Conservation (phyloP, 2,888 invertebrate species). For the Arctia plantaginis region DNA sequence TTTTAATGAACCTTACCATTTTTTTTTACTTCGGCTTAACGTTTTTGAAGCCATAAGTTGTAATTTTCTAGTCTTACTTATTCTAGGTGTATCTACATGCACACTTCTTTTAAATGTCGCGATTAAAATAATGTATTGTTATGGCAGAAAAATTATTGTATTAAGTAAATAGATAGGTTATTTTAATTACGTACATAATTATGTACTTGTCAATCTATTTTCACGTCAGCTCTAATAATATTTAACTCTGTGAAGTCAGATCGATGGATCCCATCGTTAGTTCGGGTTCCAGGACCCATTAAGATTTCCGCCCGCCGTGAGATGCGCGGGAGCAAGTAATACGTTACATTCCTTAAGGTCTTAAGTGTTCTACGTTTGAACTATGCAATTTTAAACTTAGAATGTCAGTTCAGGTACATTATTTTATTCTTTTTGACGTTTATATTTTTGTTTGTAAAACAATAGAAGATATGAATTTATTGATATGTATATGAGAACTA, state of each 20-base stretch:
- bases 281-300: conserved; percentile 84
- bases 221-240: conserved; percentile 48
- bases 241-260: conserved; percentile 66
- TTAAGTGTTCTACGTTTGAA: conserved; percentile 24
- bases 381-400: conserved; percentile 50
- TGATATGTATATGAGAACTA: conserved; percentile 14
- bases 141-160: too few relatives aligned
- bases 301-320: conserved; percentile 83
- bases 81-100: not conserved
- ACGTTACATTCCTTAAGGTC: conserved; percentile 51
- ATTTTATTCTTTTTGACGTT: not conserved
- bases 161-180: too few relatives aligned
- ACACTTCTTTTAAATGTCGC: not conserved
- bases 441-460: not conserved
- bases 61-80: not conserved
- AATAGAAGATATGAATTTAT: not conserved
- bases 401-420: accelerated
- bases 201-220: not conserved
- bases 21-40: not conserved
- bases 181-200: too few relatives aligned
- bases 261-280: conserved; percentile 84
- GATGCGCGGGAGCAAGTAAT: conserved; percentile 77
- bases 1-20: not conserved
- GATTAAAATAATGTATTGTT: too few relatives aligned
- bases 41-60: not conserved